Percentiles rank a stretch among this genome's conserved stretches.
phyloP scores from a whole-genome alignment of 1,140 invertebrate genomes.

The Chymomyza costata region DNA sequence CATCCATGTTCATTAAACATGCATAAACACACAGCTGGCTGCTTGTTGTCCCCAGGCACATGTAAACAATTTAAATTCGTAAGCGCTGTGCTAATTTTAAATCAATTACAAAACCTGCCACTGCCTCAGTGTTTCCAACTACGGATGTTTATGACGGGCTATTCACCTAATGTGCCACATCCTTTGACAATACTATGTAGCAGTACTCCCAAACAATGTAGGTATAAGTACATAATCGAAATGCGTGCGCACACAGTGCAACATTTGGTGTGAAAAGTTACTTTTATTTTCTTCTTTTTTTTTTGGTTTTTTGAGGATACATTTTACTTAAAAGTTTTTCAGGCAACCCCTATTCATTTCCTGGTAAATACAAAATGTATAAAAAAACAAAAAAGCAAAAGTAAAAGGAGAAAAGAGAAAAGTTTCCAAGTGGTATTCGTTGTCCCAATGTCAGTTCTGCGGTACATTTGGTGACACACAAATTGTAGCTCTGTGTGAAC shows the following conservation, averaged over 20 bases:
- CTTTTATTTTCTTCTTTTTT: too few species aligned
- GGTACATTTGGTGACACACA: constrained; percentile 59
- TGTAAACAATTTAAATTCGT: constrained; percentile 70
- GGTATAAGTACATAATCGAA: constrained; percentile 55
- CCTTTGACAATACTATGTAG: constrained; percentile 30
- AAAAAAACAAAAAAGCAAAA: constrained; percentile 9
- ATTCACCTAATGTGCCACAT: background rate
- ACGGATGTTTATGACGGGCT: background rate
- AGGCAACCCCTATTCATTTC: constrained; percentile 45
- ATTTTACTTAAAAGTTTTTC: constrained; percentile 62
- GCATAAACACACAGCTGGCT: constrained; percentile 50
- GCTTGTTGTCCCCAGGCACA: constrained; percentile 54
- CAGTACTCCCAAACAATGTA: constrained; percentile 33
- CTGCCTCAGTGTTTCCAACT: constrained; percentile 3
- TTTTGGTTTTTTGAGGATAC: constrained; percentile 31
- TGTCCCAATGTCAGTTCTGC: constrained; percentile 23
- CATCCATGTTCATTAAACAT: constrained; percentile 69
- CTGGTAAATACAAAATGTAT: constrained; percentile 17
- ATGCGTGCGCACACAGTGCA: constrained; percentile 54
- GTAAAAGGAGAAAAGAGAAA: constrained; percentile 16
- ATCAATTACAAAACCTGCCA: constrained; percentile 64
- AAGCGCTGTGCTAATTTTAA: constrained; percentile 69
- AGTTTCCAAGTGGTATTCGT: constrained; percentile 28
- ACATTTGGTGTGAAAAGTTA: constrained; percentile 68
- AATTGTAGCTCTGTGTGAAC: too few species aligned